Evolutionary conservation across 2,113 vertebrate genomes (phyloP).

Genomic region (Hydropotes inermis): DNA sequence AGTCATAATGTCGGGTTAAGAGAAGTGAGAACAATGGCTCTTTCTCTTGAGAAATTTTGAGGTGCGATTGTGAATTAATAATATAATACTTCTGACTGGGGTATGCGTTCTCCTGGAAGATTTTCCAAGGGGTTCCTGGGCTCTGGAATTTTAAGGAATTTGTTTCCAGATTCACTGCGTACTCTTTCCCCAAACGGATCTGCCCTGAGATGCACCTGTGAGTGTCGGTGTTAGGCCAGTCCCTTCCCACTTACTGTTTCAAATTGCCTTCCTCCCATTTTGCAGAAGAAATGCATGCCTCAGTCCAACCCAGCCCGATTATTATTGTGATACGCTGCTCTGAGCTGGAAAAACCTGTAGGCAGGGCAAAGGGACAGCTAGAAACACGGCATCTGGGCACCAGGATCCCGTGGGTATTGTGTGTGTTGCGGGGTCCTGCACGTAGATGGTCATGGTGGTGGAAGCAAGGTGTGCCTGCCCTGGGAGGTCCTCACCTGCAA

Average conservation of each 20-base stretch:
- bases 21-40: not conserved
- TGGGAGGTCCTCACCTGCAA: not conserved
- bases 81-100: not conserved
- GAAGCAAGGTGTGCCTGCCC: not conserved
- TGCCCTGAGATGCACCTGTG: too few species aligned
- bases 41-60: not conserved
- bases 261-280: not conserved
- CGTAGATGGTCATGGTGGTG: rapidly evolving
- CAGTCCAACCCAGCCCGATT: not conserved
- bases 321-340: not conserved
- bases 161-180: not conserved
- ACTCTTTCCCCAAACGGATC: not conserved
- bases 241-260: not conserved
- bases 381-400: not conserved
- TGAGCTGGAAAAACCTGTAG: not conserved
- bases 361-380: not conserved
- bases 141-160: not conserved
- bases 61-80: not conserved
- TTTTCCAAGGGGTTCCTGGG: not conserved
- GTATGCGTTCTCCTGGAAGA: not conserved
- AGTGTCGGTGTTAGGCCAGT: rapidly evolving
- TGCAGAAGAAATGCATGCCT: not conserved
- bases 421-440: not conserved
- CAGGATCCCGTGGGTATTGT: not conserved
- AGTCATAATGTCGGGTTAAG: not conserved